Conservation (phyloP, 1,140 invertebrate genomes). For the Cydia amplana region DNA sequence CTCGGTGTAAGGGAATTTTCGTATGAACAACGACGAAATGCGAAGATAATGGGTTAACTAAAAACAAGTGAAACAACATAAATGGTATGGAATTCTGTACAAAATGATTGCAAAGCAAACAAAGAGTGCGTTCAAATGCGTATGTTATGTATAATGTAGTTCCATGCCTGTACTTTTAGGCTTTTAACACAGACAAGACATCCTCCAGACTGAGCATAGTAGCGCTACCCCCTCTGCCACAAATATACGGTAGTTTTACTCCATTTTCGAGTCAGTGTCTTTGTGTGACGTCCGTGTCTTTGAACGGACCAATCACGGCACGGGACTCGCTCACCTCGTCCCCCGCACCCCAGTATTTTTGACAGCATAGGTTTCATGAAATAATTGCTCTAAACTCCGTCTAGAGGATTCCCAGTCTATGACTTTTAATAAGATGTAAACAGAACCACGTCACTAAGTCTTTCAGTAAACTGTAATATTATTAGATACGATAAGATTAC, state of each 20-base stretch:
- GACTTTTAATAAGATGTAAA: neutral
- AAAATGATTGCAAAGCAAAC: conserved; percentile 28
- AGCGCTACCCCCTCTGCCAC: too few relatives aligned
- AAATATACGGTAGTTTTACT: too few relatives aligned
- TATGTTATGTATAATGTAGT: conserved; percentile 17
- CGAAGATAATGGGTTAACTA: neutral
- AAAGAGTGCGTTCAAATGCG: neutral
- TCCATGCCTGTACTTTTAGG: neutral
- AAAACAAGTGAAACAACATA: conserved; percentile 28
- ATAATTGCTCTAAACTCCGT: too few relatives aligned
- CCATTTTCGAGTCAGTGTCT: too few relatives aligned
- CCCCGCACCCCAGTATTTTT: too few relatives aligned
- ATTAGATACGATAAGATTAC: neutral
- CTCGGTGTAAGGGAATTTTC: neutral
- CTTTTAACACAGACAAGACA: too few relatives aligned
- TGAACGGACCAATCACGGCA: too few relatives aligned
- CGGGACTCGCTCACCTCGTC: too few relatives aligned
- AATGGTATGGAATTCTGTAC: conserved; percentile 46
- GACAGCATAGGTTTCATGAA: too few relatives aligned
- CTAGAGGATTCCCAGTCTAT: too few relatives aligned
- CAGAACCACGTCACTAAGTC: neutral
- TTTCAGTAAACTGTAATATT: neutral
- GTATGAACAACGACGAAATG: neutral
- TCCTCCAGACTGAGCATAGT: too few relatives aligned
- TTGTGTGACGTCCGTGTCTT: too few relatives aligned